A percentile compares a stretch with the other conserved stretches of the same genome.
Conservation (phyloP, 2,797 vertebrate species). For the Zenarchopterus dispar region DNA sequence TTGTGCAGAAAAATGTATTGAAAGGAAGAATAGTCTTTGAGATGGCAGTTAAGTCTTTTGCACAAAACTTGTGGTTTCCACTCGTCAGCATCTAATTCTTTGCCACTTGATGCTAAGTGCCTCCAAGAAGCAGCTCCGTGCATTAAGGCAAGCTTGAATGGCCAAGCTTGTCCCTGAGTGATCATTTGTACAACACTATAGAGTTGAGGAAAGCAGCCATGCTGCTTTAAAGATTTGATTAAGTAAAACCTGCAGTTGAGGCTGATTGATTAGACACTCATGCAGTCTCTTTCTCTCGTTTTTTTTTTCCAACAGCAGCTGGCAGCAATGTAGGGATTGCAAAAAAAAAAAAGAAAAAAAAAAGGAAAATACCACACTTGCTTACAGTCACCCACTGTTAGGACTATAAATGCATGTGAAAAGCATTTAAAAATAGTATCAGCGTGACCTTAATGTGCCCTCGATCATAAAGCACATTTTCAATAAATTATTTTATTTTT, state of each 20-base stretch:
- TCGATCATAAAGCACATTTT: neutral
- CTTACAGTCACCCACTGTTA: constrained; percentile 11
- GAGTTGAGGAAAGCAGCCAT: constrained; percentile 37
- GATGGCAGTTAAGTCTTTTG: constrained; percentile 3
- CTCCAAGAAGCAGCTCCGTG: neutral
- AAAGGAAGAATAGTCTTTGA: neutral
- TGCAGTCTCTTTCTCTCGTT: constrained; percentile 34
- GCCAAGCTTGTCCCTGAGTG: constrained; percentile 25
- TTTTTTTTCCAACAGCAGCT: constrained; percentile 21
- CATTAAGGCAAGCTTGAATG: constrained; percentile 13
- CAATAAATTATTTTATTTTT: neutral
- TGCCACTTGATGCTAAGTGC: constrained; percentile 11
- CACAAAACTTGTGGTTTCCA: constrained; percentile 2
- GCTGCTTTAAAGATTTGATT: constrained; percentile 71
- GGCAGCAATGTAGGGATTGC: constrained; percentile 31
- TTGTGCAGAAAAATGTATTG: too few species aligned
- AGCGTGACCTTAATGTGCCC: neutral
- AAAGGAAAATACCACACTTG: constrained; percentile 29
- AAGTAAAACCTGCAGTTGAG: constrained; percentile 69
- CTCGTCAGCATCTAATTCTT: neutral
- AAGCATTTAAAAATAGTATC: constrained; percentile 1
- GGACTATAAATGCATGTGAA: constrained; percentile 27
- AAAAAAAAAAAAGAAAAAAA: too few species aligned
- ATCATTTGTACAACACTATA: constrained; percentile 21
- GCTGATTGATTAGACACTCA: constrained; percentile 71